Conservation (phyloP, 2,888 invertebrate species). For the Unio delphinus region DNA sequence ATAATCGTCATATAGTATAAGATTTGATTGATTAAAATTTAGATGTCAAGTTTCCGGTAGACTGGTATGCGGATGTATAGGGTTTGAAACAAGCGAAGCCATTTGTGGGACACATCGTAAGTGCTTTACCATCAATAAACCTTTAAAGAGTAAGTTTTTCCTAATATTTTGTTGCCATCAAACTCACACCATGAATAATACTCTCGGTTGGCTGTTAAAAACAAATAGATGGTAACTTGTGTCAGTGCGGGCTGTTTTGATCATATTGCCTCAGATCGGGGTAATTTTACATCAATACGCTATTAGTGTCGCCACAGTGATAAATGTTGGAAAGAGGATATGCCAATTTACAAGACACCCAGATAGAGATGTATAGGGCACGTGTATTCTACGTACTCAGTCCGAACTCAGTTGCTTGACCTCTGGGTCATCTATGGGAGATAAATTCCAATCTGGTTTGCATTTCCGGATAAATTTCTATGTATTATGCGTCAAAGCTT, state of each 20-base stretch:
- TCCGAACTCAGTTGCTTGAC: background rate
- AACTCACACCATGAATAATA: too few species aligned
- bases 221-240: too few species aligned
- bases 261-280: conserved; percentile 5
- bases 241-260: background rate
- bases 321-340: conserved; percentile 25
- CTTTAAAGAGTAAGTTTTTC: conserved; percentile 12
- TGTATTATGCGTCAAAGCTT: too few species aligned
- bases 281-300: conserved; percentile 25
- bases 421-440: too few species aligned
- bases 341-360: conserved; percentile 22
- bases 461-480: too few species aligned
- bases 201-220: too few species aligned
- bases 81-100: background rate
- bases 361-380: conserved; percentile 23
- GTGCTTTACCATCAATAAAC: conserved; percentile 10
- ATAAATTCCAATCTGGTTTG: too few species aligned
- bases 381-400: conserved; percentile 12
- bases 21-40: too few species aligned
- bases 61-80: too few species aligned
- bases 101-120: conserved; percentile 1
- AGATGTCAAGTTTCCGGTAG: too few species aligned
- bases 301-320: conserved; percentile 27
- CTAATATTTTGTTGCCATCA: background rate
- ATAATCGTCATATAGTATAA: too few species aligned